Base-by-base conservation (phyloP, 2,888 invertebrate species). In the Thyatira batis region DNA sequence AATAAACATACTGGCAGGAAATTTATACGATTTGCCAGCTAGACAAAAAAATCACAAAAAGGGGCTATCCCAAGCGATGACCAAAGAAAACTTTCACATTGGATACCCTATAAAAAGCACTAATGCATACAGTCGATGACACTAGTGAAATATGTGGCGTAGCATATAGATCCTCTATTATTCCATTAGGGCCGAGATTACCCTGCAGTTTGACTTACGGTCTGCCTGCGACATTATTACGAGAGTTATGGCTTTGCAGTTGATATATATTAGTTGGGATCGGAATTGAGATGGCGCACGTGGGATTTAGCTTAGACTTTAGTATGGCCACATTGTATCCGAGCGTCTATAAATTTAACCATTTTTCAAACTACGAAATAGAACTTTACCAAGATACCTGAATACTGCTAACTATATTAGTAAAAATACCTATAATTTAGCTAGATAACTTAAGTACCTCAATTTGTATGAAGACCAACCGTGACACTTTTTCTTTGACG, bases 131-230 rank as follows among this genome's bases (percentile, higher is more conserved):
- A 39, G 39, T 39, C 39, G 39, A 39, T 39, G 39, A 39, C 13
- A 17, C 39, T 13, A n/a, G 11, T 39, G 39, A 39, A 39, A 39
- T 39, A 39, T 39, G 39, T 39, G 39, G 39, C 8, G n/a, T 39
- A n/a, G 8, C 39, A 17, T 65, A 70, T 76, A 72, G 69, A 73
- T 76, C 66, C 62, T 64, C 69, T 69, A 71, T 72, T 76, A 75
- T 76, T 76, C 75, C 71, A 78, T 78, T 78, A 78, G 71, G 65
- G 54, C 61, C 61, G 55, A 71, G 73, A 73, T 76, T 70, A 71
- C 62, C 68, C 67, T 17, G 17, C 61, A 54, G 66, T 58, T 65
- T 73, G 71, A 73, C 72, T 74, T 74, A 78, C 67, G 65, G 53
- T 48, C 45, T 55, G 51, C 52, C 45, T 43, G 43, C 49, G 56